phyloP scores from a whole-genome alignment of 2,888 invertebrate species.

The Limnephilus rhombicus region DNA sequence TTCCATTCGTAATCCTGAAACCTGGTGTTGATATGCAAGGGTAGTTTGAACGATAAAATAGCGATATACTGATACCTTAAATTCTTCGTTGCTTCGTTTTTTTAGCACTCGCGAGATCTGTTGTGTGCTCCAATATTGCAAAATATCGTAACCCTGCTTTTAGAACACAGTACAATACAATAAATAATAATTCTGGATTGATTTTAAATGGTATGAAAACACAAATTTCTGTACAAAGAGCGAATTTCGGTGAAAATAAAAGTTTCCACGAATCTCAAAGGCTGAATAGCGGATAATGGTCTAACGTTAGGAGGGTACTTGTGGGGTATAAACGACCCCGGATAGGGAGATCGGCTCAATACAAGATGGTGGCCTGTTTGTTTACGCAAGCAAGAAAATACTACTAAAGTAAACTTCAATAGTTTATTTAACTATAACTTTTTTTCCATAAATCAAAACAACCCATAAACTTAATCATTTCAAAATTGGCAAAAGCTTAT shows the following conservation, averaged over 20 bases:
- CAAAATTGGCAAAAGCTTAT: neutral
- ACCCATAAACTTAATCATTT: neutral
- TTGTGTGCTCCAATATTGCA: neutral
- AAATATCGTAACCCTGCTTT: neutral
- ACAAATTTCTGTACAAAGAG: neutral
- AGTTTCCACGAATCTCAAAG: neutral
- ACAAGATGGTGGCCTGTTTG: neutral
- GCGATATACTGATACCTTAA: neutral
- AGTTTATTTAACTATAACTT: slow-evolving; percentile 29
- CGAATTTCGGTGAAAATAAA: neutral
- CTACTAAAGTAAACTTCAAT: slow-evolving; percentile 12
- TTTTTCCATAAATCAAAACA: neutral
- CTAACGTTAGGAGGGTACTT: neutral
- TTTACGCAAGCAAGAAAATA: neutral
- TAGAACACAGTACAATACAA: neutral
- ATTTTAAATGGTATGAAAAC: neutral
- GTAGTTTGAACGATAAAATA: neutral
- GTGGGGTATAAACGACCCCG: slow-evolving; percentile 2
- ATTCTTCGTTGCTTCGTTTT: neutral
- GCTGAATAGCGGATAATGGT: neutral
- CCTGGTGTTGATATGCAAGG: neutral
- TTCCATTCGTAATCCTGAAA: neutral
- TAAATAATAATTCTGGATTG: neutral
- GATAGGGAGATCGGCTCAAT: slow-evolving; percentile 15
- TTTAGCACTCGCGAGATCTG: neutral